phyloP scores from a whole-genome alignment of 2,797 vertebrate genomes.

The Luscinia luscinia region DNA sequence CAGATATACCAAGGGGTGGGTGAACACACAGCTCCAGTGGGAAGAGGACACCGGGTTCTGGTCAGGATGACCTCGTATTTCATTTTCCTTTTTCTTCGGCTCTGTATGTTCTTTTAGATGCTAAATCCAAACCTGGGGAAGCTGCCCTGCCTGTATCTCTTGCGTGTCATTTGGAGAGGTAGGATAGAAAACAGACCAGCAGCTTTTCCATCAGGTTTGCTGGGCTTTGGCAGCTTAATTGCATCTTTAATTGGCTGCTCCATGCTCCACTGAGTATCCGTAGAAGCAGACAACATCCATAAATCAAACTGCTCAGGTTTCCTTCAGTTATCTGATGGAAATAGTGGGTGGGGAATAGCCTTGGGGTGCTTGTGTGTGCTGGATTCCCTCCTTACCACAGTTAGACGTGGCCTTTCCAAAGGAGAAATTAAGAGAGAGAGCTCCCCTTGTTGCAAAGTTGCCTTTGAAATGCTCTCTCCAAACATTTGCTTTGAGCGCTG shows the following conservation, averaged over 20 bases:
- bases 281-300: conserved; percentile 23
- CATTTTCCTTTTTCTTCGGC: neutral
- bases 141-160: neutral
- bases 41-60: neutral
- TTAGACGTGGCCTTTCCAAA: neutral
- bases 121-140: neutral
- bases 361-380: rapidly evolving
- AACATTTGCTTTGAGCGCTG: neutral
- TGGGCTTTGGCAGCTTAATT: conserved; percentile 13
- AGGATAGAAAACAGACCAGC: neutral
- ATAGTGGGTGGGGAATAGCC: neutral
- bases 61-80: neutral
- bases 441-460: neutral
- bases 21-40: rapidly evolving
- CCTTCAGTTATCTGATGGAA: neutral
- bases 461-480: neutral
- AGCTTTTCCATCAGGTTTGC: conserved; percentile 12
- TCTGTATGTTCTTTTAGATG: neutral
- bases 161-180: neutral
- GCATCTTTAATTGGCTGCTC: conserved; percentile 8
- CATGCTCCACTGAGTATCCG: neutral
- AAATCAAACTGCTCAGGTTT: conserved; percentile 32
- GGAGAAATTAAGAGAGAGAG: neutral
- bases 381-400: neutral
- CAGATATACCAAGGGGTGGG: neutral